Base-by-base conservation (phyloP, 1,140 invertebrate species). In the Megalopta genalis region DNA sequence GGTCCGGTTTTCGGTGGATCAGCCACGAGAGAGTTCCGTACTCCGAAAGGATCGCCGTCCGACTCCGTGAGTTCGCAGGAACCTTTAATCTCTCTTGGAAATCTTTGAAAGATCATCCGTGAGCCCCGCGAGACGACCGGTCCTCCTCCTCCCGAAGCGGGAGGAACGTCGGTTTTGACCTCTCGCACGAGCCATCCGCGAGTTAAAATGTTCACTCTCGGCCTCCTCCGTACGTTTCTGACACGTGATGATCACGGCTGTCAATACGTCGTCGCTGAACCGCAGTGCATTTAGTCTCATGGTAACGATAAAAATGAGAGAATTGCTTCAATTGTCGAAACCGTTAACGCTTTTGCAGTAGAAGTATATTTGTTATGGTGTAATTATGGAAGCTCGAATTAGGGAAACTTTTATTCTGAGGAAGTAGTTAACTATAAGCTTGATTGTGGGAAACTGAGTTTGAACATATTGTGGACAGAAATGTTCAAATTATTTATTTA, bases 61-160 rank as follows among this genome's bases (percentile, higher is more conserved):
- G 81, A 60, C 67, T 57, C n/a, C 68, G 69, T 66, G 42, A 77
- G 72, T 77, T 81, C 23, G 63, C 59, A 25, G 65, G 57, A 64
- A 64, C 37, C 25, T 69, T 69, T 77, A 77, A 86, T 86, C 84
- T 82, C 67, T 68, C 71, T 77, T 14, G 60, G 54, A 77, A 80
- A 86, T 85, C 83, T 80, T 57, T 65, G 49, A n/a, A 46, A 64
- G 69, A 86, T 85, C 72, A 85, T 86, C 83, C 77, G 71, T 74
- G 80, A n/a, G n/a, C n/a, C 70, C 73, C 79, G 71, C 54, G 64
- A 62, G 78, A 76, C 63, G 39, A 25, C 37, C 70, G 37, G 60
- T 73, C 69, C 25, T 71, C 42, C 59, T 73, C 69, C 25, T 71
- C 42, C 59, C 39, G 75, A 82, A 85, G 74, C 52, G 70, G 78